These are phyloP conservation scores for Neomorphus geoffroyi DNA, from an alignment of 2,797 vertebrate species.

Conservation along the genomic window DNA sequence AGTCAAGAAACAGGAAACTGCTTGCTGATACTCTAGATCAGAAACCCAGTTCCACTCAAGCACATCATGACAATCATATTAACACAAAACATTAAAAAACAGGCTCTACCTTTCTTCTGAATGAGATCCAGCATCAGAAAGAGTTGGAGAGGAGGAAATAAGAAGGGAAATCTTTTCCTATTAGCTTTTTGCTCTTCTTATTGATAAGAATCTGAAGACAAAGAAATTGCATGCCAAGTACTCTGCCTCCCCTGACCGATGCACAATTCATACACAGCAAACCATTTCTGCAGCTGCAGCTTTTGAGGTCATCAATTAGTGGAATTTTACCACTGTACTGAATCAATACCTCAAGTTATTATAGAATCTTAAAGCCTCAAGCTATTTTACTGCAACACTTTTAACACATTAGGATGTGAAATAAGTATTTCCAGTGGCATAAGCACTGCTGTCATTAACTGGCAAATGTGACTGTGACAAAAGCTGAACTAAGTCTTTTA, in stretches of 20 bases:
- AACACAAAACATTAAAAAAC: slow-evolving; percentile 19
- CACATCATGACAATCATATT: not conserved
- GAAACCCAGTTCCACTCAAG: not conserved
- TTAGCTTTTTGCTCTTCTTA: slow-evolving; percentile 53
- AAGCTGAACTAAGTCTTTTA: not conserved
- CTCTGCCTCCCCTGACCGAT: slow-evolving; percentile 30
- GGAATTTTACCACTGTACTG: not conserved
- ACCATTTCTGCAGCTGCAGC: not conserved
- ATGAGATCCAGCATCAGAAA: slow-evolving; percentile 49
- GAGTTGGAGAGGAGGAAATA: slow-evolving; percentile 43
- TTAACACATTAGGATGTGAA: not conserved
- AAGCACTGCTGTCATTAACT: not conserved
- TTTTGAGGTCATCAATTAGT: not conserved
- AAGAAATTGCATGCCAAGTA: slow-evolving; percentile 26
- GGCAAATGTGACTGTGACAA: not conserved
- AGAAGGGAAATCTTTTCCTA: slow-evolving; percentile 47
- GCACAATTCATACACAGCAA: not conserved
- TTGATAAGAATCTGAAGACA: slow-evolving; percentile 48
- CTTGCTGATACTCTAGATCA: not conserved
- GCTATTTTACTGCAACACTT: not conserved
- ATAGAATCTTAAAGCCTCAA: not conserved
- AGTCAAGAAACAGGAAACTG: not conserved
- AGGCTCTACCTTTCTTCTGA: slow-evolving; percentile 52
- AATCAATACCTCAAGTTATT: not conserved
- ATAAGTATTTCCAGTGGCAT: not conserved